Conservation (phyloP, 2,113 vertebrate genomes). For the Phyllostomus discolor region DNA sequence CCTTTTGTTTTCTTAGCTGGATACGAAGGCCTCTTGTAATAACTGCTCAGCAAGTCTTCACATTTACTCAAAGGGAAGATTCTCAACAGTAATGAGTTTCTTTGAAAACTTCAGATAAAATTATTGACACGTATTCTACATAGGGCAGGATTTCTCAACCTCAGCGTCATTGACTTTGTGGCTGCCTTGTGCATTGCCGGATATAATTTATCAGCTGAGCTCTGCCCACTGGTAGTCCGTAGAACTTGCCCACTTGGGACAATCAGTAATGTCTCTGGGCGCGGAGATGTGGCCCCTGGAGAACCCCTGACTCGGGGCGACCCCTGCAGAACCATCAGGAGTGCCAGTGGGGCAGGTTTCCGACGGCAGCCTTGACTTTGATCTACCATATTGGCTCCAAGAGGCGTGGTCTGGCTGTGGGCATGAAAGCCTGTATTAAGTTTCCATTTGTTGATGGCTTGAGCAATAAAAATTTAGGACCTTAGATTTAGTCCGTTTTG, state of each 20-base stretch:
- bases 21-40: neutral
- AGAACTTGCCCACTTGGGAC: neutral
- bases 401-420: neutral
- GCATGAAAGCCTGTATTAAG: constrained; percentile 24
- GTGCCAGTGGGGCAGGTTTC: neutral
- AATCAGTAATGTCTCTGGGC: neutral
- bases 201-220: neutral
- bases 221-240: neutral
- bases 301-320: neutral
- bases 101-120: neutral
- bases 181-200: neutral
- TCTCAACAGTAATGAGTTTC: neutral
- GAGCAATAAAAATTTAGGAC: constrained; percentile 51
- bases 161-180: neutral
- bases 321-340: neutral
- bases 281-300: neutral
- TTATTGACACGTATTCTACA: neutral
- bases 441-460: constrained; percentile 12
- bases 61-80: neutral
- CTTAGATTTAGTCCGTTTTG: neutral
- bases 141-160: neutral
- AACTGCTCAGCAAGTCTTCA: neutral
- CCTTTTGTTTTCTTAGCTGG: neutral
- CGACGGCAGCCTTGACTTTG: constrained; percentile 23
- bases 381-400: constrained; percentile 18